These are phyloP conservation scores for Hermatobates lingyangjiaoensis DNA, from an alignment of 1,140 invertebrate species.

Conservation along the genomic window DNA sequence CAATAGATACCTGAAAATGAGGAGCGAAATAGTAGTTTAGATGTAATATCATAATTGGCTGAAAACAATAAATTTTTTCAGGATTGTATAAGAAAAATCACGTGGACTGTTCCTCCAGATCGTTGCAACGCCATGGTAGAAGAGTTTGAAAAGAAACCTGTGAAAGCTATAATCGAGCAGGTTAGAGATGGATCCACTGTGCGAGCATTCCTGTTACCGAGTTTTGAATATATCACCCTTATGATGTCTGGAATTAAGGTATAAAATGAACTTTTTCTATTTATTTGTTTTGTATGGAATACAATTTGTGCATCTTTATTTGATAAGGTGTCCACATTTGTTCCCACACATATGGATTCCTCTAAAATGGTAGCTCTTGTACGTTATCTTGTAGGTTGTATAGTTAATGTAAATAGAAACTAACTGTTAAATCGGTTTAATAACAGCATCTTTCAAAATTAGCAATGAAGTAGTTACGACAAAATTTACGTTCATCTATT, in stretches of 20 bases:
- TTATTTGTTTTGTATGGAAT: conserved; percentile 1
- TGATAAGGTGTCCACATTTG: too few species aligned
- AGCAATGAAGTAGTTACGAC: too few species aligned
- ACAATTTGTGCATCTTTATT: too few species aligned
- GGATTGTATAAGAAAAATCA: conserved; percentile 65
- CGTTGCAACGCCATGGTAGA: conserved; percentile 31
- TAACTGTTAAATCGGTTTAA: too few species aligned
- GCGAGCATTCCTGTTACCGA: conserved; percentile 61
- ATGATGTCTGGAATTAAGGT: conserved; percentile 85
- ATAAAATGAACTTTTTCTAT: conserved; percentile 20
- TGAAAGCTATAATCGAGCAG: conserved; percentile 81
- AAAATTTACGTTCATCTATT: too few species aligned
- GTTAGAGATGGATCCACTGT: conserved; percentile 92
- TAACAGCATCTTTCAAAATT: too few species aligned
- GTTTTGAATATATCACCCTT: conserved; percentile 52
- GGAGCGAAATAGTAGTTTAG: background rate
- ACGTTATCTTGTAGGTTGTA: too few species aligned
- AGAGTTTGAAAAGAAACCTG: conserved; percentile 52
- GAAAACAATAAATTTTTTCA: conserved; percentile 19
- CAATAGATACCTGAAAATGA: background rate
- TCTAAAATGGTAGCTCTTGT: too few species aligned
- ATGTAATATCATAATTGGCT: background rate
- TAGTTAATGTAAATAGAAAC: too few species aligned
- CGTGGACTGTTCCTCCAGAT: conserved; percentile 41
- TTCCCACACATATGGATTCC: too few species aligned